phyloP scores from a whole-genome alignment of 2,888 invertebrate genomes.

The Zhengitettix transpicula region DNA sequence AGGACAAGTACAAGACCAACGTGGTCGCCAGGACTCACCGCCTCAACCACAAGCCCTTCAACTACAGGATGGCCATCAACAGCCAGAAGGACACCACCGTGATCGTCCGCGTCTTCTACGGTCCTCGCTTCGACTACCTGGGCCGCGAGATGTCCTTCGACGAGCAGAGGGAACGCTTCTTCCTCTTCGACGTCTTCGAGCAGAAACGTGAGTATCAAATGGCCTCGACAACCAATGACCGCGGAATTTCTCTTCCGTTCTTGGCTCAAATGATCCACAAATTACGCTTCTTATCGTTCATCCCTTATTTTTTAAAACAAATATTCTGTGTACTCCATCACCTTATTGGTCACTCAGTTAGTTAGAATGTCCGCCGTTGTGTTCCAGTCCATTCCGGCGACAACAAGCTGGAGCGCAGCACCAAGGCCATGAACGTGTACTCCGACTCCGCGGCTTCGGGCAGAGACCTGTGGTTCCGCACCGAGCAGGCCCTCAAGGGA shows the following conservation, averaged over 20 bases:
- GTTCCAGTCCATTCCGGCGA: constrained; percentile 36
- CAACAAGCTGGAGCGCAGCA: constrained; percentile 50
- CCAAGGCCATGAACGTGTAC: constrained; percentile 45
- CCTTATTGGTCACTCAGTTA: too few species aligned
- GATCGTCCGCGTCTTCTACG: constrained; percentile 48
- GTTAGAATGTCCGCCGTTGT: not conserved
- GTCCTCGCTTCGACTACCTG: constrained; percentile 46
- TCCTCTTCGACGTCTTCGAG: constrained; percentile 44
- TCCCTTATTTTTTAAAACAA: too few species aligned
- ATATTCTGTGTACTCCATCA: too few species aligned
- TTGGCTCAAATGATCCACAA: not conserved
- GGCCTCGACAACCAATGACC: too few species aligned
- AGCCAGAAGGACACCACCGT: constrained; percentile 39
- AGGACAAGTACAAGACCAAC: constrained; percentile 21
- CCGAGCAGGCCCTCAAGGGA: constrained; percentile 37
- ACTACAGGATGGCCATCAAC: constrained; percentile 33
- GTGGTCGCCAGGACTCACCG: constrained; percentile 37
- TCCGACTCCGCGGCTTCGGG: constrained; percentile 45
- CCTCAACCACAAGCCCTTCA: constrained; percentile 47
- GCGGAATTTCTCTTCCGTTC: too few species aligned
- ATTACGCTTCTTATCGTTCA: constrained; percentile 7
- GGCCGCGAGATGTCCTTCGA: constrained; percentile 34
- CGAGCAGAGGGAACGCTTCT: constrained; percentile 42
- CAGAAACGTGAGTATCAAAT: constrained; percentile 26
- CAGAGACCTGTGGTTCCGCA: constrained; percentile 42